Base-by-base conservation (phyloP, 92 coral and sea anemone genomes). In the Siderastrea siderea region DNA sequence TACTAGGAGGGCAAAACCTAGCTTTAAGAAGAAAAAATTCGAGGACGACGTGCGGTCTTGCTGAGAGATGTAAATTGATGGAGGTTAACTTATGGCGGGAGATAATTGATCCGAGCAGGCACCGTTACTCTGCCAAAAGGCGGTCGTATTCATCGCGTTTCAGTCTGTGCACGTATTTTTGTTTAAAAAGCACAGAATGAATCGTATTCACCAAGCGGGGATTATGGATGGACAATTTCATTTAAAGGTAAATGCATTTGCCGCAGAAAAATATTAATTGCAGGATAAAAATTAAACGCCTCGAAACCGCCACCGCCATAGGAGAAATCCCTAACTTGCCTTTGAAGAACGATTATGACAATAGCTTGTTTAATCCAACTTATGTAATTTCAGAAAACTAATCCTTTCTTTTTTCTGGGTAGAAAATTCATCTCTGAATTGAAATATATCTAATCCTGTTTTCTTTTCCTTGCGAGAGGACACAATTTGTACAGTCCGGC, bases 401-500 rank as follows among this genome's bases (percentile, higher is more conserved):
- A 66, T 7, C 10, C 13, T 26, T 69, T 7, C 47, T 55, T 46
- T 69, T 3, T 15, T 60, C 15, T 43, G 49, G 17, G 5, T 2
- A 0, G 38, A 52, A 17, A 46, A 46, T 58, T 70, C 59, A 7
- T 43, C 11, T 17, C 4, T 13, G 68, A 69, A 54, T 46, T 58
- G 69, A 60, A 82, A 51, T 60, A 26, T 26, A 51, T 44, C 70
- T 48, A 49, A 62, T 51, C 15, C 3, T 72, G 17, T 63, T 64
- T 79, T 62, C 38, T 26, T 26, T 63, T 64, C 4, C n/a, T 4
- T 3, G 17, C 48, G 38, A 12, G 47, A 43, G 7, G 60, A 17
- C 47, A 48, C 19, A 14, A 71, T 43, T 50, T 7, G 50, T 72
- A 48, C 44, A 74, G 6, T 74, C 80, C 78, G 87, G 81, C 87